Evolutionary conservation across 2,888 invertebrate genomes (phyloP).

Genomic region (Pristionchus japonicus): DNA sequence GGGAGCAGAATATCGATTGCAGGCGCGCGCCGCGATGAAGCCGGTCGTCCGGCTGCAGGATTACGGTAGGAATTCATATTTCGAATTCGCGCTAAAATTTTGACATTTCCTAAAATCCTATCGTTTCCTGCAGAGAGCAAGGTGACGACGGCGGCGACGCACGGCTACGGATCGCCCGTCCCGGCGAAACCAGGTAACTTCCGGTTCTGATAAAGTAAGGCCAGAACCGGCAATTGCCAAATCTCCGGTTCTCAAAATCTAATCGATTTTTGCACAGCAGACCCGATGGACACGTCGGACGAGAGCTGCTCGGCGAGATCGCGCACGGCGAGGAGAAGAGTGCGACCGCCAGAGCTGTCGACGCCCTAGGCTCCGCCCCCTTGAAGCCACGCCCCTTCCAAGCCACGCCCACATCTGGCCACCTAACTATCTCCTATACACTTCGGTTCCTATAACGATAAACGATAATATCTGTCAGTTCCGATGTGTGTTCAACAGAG

Average conservation of each 20-base stretch:
- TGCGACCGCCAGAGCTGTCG: background rate
- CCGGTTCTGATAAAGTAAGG: background rate
- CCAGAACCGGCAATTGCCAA: background rate
- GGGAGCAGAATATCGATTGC: background rate
- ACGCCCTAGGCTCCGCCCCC: constrained; percentile 5
- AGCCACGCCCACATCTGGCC: background rate
- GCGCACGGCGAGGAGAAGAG: background rate
- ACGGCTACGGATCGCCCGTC: constrained; percentile 28
- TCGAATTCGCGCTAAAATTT: background rate
- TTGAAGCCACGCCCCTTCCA: too few relatives aligned
- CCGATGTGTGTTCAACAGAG: too few relatives aligned
- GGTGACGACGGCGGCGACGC: background rate
- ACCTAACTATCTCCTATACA: background rate
- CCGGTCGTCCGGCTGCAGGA: background rate
- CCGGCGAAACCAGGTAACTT: background rate
- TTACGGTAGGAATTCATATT: background rate
- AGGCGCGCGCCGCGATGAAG: constrained; percentile 19
- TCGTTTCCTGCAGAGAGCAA: background rate
- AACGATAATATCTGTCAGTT: background rate
- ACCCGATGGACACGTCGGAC: background rate
- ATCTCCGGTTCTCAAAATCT: background rate
- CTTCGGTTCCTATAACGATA: background rate
- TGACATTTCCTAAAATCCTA: background rate
- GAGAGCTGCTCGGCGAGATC: background rate
- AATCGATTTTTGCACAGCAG: background rate